Base-by-base conservation (phyloP, 2,113 vertebrate genomes). In the Eulacestoma nigropectus region DNA sequence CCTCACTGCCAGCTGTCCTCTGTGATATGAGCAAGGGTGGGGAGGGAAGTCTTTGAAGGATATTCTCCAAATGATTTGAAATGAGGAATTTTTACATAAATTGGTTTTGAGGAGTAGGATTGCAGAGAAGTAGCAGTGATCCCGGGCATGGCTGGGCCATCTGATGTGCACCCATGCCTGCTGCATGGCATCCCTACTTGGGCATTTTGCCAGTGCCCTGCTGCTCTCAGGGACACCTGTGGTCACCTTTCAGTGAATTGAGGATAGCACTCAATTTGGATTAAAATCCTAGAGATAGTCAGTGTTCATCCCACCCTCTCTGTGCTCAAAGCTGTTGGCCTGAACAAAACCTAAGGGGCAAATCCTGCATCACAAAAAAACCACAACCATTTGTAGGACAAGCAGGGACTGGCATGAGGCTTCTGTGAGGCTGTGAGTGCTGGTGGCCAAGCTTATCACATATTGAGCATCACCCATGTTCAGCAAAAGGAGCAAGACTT, bases 141-240 rank as follows among this genome's bases (percentile, higher is more conserved):
- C 20, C 44, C 53, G 44, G 32, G 41, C 16, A n/a, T 16, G 44
- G 41, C 72, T 62, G 57, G 33, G 26, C 33, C 55, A 42, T 13
- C 39, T 52, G 60, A 33, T 25, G 19, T 22, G 42, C 41, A 26
- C 33, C 11, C 47, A 16, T 21, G 21, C 37, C 82, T 72, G 50
- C 20, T 15, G 5, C 2, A 1, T 19, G 41, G 52, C 35, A 25
- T 18, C 17, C 25, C 65, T 67, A 53, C 60, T 37, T 57, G 2
- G 5, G 18, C 52, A 70, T 10, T 6, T 10, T 16, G 3, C 56
- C 42, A 10, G 23, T 22, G 46, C 8, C 39, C 62, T 27, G 19
- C 39, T 30, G 39, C 63, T 42, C 22, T 57, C 12, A 4, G 35
- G 35, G 33, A 29, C 0, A 4, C 41, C 56, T 1, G 0, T 7